Conservation (phyloP, 2,797 vertebrate species). For the Cephalopachus bancanus region DNA sequence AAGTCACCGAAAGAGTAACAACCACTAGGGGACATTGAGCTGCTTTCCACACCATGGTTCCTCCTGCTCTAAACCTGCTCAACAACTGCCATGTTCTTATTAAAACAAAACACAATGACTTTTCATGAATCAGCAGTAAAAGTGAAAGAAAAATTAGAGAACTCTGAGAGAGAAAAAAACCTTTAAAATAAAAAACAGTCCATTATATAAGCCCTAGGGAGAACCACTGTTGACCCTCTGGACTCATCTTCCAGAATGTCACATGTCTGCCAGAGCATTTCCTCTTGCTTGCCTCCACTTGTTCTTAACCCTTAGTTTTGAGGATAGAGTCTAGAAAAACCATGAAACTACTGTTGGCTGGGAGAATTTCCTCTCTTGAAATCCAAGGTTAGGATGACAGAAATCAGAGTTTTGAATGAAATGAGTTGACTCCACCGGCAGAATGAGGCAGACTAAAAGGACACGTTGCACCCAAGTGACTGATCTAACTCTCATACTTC, state of each 20-base stretch:
- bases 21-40: not conserved
- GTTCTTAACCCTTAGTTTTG: conserved; percentile 19
- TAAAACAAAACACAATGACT: conserved; percentile 17
- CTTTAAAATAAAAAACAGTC: not conserved
- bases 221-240: not conserved
- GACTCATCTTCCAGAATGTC: not conserved
- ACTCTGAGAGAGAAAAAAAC: not conserved
- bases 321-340: not conserved
- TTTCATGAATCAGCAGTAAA: not conserved
- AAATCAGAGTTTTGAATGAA: not conserved
- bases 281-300: not conserved
- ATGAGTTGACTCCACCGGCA: not conserved
- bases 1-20: not conserved
- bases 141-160: conserved; percentile 4
- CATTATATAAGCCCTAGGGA: not conserved
- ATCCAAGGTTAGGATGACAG: not conserved
- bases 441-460: not conserved
- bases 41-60: not conserved
- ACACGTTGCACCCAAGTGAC: not conserved
- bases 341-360: not conserved
- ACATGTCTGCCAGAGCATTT: not conserved
- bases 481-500: not conserved
- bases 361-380: not conserved
- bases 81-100: not conserved
- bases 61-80: not conserved